A percentile compares a stretch with the other conserved stretches of the same genome.
These are phyloP conservation scores for Illadopsis cleaveri DNA, from an alignment of 2,113 vertebrate species.

Conservation along the genomic window DNA sequence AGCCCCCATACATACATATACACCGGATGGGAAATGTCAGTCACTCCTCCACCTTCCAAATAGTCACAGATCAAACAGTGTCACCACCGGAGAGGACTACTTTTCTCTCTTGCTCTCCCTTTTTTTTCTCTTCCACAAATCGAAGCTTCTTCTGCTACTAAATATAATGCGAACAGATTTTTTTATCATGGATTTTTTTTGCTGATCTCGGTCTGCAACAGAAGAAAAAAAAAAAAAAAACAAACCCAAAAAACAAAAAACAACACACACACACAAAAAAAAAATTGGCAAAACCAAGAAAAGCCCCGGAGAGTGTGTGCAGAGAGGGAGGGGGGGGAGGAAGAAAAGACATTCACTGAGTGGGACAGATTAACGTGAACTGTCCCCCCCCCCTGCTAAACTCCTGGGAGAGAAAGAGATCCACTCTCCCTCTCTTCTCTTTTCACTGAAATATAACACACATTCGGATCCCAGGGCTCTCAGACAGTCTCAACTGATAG, in stretches of 20 bases:
- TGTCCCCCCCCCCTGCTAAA: conserved; percentile 73
- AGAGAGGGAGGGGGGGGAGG: conserved; percentile 58
- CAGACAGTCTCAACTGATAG: conserved; percentile 99
- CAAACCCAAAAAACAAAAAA: background rate
- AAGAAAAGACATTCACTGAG: conserved; percentile 81
- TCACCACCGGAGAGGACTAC: conserved; percentile 83
- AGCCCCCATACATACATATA: conserved; percentile 76
- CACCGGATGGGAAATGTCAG: conserved; percentile 92
- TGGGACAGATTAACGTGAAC: conserved; percentile 83
- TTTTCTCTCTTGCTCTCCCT: conserved; percentile 78
- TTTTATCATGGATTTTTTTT: conserved; percentile 65
- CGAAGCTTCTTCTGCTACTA: conserved; percentile 76
- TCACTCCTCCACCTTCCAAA: conserved; percentile 89
- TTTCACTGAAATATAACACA: conserved; percentile 90
- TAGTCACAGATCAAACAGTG: conserved; percentile 87
- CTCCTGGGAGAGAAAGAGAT: conserved; percentile 84
- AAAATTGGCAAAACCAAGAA: conserved; percentile 58
- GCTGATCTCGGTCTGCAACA: conserved; percentile 79
- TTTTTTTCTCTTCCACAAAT: conserved; percentile 68
- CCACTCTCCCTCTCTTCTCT: conserved; percentile 81
- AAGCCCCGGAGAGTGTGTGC: conserved; percentile 72
- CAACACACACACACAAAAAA: conserved; percentile 62
- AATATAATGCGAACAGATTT: conserved; percentile 81
- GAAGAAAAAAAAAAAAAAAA: conserved; percentile 42
- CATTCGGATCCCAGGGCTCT: conserved; percentile 91